Conservation (phyloP, 1,140 invertebrate genomes). For the Caenorhabditis remanei region DNA sequence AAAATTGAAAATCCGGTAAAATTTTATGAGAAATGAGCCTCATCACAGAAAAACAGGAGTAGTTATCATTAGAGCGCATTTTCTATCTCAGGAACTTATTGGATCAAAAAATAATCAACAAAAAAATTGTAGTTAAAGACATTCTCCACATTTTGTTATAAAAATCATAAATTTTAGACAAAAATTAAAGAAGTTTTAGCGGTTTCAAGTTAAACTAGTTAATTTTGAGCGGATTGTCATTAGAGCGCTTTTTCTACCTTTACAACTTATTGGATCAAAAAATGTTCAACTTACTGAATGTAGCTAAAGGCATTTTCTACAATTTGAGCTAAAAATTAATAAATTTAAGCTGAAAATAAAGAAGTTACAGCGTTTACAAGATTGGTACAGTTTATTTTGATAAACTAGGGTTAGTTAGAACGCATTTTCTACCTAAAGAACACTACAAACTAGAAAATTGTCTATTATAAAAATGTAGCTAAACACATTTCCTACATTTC, state of each 20-base stretch:
- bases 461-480: too few relatives aligned
- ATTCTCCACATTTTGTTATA: neutral
- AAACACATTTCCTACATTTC: too few relatives aligned
- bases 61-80: neutral
- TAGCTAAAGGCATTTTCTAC: neutral
- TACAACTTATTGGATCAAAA: neutral
- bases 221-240: neutral
- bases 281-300: neutral
- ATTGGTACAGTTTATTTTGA: too few relatives aligned
- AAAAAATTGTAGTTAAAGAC: neutral
- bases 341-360: neutral
- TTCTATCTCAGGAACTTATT: neutral
- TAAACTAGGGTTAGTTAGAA: too few relatives aligned
- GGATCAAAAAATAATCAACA: neutral
- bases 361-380: neutral
- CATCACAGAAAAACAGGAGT: neutral
- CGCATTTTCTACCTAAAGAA: too few relatives aligned
- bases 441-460: too few relatives aligned
- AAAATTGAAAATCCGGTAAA: neutral
- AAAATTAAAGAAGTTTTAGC: neutral
- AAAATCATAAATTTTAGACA: neutral
- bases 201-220: neutral
- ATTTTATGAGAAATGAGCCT: too few relatives aligned
- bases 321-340: neutral
- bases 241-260: neutral